Evolutionary conservation across 2,888 invertebrate species (phyloP).

Genomic region (Tetragnatha montana): DNA sequence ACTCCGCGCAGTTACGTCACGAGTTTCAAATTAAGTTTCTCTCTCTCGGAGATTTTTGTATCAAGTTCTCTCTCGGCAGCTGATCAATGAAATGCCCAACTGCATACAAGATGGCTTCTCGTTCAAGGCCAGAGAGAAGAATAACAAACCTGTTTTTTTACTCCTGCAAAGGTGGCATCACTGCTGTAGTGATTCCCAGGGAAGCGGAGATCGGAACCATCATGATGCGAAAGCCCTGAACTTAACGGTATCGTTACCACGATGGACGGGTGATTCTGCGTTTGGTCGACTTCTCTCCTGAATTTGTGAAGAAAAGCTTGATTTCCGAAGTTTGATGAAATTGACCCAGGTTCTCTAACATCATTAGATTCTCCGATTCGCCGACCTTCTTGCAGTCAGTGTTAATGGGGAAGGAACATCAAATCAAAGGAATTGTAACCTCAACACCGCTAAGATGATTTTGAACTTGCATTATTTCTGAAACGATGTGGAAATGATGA

Average conservation of each 20-base stretch:
- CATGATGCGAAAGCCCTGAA: conserved; percentile 60
- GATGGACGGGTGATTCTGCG: not conserved
- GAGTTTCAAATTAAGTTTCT: conserved; percentile 50
- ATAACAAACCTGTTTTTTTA: conserved; percentile 41
- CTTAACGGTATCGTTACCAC: conserved; percentile 41
- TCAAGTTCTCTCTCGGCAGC: not conserved
- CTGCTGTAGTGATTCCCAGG: not conserved
- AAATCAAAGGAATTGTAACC: not conserved
- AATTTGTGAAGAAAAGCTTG: conserved; percentile 1
- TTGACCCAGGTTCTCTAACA: not conserved
- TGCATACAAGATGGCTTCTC: conserved; percentile 3
- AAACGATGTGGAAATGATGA: too few relatives aligned
- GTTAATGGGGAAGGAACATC: not conserved
- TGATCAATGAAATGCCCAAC: conserved; percentile 27
- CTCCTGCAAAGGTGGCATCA: conserved; percentile 52
- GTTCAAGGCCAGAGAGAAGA: conserved; percentile 52
- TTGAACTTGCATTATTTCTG: too few relatives aligned
- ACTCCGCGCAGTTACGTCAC: conserved; percentile 25
- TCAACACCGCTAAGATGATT: too few relatives aligned
- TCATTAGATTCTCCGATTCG: not conserved
- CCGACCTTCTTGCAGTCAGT: not conserved
- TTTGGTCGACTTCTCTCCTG: not conserved
- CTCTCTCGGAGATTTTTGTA: conserved; percentile 7
- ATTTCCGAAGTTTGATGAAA: not conserved
- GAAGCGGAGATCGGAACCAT: not conserved